These are phyloP conservation scores for Ctenosaura bakeri DNA, from an alignment of 2,797 vertebrate species.

Conservation along the genomic window DNA sequence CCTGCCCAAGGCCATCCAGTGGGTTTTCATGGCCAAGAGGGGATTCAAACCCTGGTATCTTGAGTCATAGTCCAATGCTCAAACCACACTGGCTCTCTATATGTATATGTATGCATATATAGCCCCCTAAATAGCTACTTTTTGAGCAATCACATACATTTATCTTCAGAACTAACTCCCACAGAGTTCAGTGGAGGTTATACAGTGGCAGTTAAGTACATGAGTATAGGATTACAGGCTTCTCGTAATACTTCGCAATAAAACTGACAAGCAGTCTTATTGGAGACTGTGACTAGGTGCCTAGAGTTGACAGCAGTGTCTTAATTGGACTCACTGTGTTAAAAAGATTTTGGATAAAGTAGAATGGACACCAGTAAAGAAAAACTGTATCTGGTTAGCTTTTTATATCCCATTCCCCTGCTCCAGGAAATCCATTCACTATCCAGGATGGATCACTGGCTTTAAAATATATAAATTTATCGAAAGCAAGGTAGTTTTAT, in stretches of 20 bases:
- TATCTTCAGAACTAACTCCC: neutral
- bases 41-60: no score
- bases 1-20: no score
- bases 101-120: no score
- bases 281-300: neutral
- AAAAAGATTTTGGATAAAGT: neutral
- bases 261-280: neutral
- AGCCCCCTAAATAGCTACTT: neutral
- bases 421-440: neutral
- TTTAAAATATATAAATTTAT: neutral
- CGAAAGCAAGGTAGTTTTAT: neutral
- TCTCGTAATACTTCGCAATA: neutral
- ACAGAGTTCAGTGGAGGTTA: neutral
- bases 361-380: neutral
- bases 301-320: neutral
- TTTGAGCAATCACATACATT: neutral
- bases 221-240: neutral
- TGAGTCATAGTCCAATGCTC: no score
- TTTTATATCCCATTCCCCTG: neutral
- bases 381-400: neutral
- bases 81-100: no score
- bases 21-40: no score
- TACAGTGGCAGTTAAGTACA: no score
- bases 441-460: neutral
- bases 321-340: neutral